These are phyloP conservation scores for Halocynthia aurantium DNA, from an alignment of 23 tunicate genomes.

Conservation along the genomic window DNA sequence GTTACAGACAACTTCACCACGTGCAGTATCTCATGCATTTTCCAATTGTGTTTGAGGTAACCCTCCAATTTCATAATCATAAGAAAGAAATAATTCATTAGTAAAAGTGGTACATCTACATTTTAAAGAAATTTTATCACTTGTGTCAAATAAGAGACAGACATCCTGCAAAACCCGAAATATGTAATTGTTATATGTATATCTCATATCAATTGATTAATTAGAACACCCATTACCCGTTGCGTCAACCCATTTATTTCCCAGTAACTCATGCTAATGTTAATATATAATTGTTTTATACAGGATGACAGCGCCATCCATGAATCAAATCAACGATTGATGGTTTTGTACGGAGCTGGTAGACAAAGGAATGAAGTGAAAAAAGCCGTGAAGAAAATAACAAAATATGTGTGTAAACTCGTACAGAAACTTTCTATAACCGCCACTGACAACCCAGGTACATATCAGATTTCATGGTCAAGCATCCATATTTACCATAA, in stretches of 20 bases:
- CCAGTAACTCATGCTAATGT: neutral
- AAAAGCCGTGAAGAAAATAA: conserved; percentile 58
- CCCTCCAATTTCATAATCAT: neutral
- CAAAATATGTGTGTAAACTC: conserved; percentile 51
- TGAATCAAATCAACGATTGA: conserved; percentile 80
- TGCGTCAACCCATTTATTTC: too few species aligned
- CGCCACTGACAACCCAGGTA: neutral
- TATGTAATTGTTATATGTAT: neutral
- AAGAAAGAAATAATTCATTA: too few species aligned
- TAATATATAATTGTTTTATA: neutral
- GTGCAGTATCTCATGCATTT: conserved; percentile 88
- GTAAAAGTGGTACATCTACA: too few species aligned
- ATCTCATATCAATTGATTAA: too few species aligned
- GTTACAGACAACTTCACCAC: conserved; percentile 66
- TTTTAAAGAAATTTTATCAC: too few species aligned
- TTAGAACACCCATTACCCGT: too few species aligned
- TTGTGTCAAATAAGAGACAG: too few species aligned
- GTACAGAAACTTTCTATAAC: conserved; percentile 31
- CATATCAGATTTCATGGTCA: neutral
- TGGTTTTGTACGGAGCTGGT: conserved; percentile 86
- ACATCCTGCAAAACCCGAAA: too few species aligned
- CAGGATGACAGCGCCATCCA: conserved; percentile 57
- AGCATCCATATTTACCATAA: too few species aligned
- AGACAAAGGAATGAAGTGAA: conserved; percentile 65
- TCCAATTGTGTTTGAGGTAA: conserved; percentile 62